These are phyloP conservation scores for Ganaspis brasiliensis DNA, from an alignment of 2,888 invertebrate species.

Conservation along the genomic window DNA sequence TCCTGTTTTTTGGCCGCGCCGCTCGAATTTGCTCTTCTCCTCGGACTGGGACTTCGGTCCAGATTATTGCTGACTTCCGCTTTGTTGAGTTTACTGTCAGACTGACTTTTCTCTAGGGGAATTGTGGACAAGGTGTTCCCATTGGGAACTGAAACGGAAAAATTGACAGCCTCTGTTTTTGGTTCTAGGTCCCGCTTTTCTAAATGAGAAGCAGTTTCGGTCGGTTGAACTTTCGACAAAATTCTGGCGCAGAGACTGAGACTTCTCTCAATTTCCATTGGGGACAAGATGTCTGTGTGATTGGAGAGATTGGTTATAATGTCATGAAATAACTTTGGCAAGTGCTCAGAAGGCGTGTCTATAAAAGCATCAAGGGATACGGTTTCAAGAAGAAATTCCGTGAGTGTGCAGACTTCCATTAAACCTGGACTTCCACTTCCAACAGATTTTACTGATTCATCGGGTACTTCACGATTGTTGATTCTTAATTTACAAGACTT, in stretches of 20 bases:
- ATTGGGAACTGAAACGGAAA: constrained; percentile 42
- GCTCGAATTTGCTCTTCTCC: constrained; percentile 77
- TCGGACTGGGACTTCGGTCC: constrained; percentile 76
- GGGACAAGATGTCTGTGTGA: constrained; percentile 82
- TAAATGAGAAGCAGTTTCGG: constrained; percentile 73
- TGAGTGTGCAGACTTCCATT: constrained; percentile 87
- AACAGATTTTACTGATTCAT: constrained; percentile 81
- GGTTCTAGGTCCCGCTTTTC: constrained; percentile 66
- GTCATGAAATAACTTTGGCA: constrained; percentile 88
- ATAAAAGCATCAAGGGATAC: constrained; percentile 89
- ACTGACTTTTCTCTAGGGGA: constrained; percentile 85
- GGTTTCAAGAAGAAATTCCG: constrained; percentile 89
- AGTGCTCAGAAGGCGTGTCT: constrained; percentile 89
- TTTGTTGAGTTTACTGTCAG: constrained; percentile 85
- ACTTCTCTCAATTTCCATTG: constrained; percentile 85
- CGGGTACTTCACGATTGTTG: constrained; percentile 59
- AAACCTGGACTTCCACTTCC: constrained; percentile 85
- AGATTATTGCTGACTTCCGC: constrained; percentile 67
- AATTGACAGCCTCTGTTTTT: constrained; percentile 60
- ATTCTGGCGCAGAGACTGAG: constrained; percentile 88
- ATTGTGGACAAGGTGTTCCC: constrained; percentile 73
- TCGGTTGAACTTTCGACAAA: constrained; percentile 88
- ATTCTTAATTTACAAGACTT: constrained; percentile 81
- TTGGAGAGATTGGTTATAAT: constrained; percentile 84
- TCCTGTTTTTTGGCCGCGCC: constrained; percentile 81